phyloP scores from a whole-genome alignment of 2,797 vertebrate genomes.

The Novumbra hubbsi region DNA sequence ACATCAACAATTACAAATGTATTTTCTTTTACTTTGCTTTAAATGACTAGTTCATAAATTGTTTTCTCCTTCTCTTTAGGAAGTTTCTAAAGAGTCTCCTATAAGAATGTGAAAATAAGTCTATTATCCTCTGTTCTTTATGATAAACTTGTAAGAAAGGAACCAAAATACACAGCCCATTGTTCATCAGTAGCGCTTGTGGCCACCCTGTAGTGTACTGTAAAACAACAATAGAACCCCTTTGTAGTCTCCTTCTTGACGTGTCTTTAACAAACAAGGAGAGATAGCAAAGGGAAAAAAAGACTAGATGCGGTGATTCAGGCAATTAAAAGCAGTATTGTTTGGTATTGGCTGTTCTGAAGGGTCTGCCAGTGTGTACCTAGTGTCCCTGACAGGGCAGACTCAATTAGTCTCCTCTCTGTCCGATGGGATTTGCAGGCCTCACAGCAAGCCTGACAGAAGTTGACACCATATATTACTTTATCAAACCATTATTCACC shows the following conservation, averaged over 20 bases:
- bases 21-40: slow-evolving; percentile 1
- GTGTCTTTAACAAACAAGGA: background rate
- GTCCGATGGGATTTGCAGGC: slow-evolving; percentile 62
- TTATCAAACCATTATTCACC: slow-evolving; percentile 63
- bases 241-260: background rate
- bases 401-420: slow-evolving; percentile 68
- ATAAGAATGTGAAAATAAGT: background rate
- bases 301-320: background rate
- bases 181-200: background rate
- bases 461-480: slow-evolving; percentile 65
- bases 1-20: slow-evolving; percentile 4
- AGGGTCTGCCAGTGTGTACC: background rate
- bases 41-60: background rate
- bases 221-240: background rate
- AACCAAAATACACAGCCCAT: background rate
- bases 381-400: slow-evolving; percentile 46
- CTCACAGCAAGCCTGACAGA: slow-evolving; percentile 63
- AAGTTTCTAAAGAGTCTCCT: background rate
- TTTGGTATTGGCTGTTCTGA: slow-evolving; percentile 2
- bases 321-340: slow-evolving; percentile 17
- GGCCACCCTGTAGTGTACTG: background rate
- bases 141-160: background rate
- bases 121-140: background rate
- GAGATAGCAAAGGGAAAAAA: background rate
- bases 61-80: background rate